Conservation (phyloP, 2,113 vertebrate species). For the Synchiropus splendidus region DNA sequence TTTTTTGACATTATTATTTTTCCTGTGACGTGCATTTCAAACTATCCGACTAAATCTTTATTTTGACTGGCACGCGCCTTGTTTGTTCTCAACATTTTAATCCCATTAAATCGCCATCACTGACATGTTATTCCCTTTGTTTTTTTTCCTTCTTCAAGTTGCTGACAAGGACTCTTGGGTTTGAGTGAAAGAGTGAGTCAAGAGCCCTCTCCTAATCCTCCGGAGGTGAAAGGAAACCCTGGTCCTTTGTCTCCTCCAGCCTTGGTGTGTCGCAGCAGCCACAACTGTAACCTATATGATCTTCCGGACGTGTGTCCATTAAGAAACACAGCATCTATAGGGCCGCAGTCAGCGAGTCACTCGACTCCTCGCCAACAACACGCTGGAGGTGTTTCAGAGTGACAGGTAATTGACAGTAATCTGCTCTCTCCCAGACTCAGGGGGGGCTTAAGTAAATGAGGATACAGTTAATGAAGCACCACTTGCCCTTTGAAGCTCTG, state of each 20-base stretch:
- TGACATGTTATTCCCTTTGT: constrained; percentile 51
- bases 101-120: constrained; percentile 69
- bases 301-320: neutral
- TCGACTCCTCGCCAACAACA: neutral
- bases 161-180: constrained; percentile 60
- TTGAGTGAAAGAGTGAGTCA: constrained; percentile 60
- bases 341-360: neutral
- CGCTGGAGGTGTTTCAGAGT: constrained; percentile 39
- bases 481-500: constrained; percentile 59
- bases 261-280: neutral
- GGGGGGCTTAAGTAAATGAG: constrained; percentile 51
- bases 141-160: constrained; percentile 33
- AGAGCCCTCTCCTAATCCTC: constrained; percentile 60
- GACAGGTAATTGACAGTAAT: constrained; percentile 61
- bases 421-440: constrained; percentile 46
- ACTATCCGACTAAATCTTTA: too few species aligned
- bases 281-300: too few species aligned
- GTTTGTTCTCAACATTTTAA: constrained; percentile 43
- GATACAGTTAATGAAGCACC: constrained; percentile 61
- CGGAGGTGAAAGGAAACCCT: constrained; percentile 55
- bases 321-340: too few species aligned
- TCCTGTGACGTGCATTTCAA: too few species aligned
- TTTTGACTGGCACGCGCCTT: too few species aligned
- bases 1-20: too few species aligned
- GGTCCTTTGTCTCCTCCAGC: constrained; percentile 42